These are phyloP conservation scores for Peromyscus aztecus DNA, from an alignment of 2,797 vertebrate species.

Conservation along the genomic window DNA sequence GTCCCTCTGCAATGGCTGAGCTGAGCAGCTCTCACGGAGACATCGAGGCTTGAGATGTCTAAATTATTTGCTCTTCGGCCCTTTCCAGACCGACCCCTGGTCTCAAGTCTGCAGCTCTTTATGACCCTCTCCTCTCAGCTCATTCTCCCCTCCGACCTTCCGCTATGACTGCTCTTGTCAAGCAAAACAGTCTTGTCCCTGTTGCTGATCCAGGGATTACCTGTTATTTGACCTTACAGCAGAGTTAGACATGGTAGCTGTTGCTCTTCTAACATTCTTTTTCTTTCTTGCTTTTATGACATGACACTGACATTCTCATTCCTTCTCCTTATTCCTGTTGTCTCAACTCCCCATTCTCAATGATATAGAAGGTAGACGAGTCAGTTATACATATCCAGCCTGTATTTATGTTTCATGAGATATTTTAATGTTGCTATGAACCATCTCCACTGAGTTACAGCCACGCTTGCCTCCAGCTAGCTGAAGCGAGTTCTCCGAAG, in stretches of 20 bases:
- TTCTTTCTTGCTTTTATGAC: neutral
- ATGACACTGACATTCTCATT: neutral
- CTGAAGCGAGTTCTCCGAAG: neutral
- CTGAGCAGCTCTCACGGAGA: neutral
- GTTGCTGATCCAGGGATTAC: neutral
- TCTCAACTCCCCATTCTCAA: neutral
- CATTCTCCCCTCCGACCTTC: neutral
- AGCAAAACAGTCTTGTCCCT: slow-evolving; percentile 30
- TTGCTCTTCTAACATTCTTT: neutral
- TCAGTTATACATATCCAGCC: neutral
- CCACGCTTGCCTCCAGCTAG: neutral
- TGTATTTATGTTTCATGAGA: neutral
- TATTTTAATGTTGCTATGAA: no score
- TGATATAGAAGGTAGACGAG: neutral
- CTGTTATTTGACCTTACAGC: slow-evolving; percentile 29
- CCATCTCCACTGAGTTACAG: fast-evolving
- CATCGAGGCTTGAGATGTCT: neutral
- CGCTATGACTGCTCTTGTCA: neutral
- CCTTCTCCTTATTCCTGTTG: neutral
- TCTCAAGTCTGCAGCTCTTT: neutral
- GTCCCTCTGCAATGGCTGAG: neutral
- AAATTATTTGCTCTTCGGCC: neutral
- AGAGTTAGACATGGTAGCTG: neutral
- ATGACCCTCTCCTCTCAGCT: neutral
- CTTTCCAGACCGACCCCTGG: neutral